These are phyloP conservation scores for Nemopilema nomurai DNA, from an alignment of 30 jellyfish, hydroid and myxozoan genomes.

Conservation along the genomic window DNA sequence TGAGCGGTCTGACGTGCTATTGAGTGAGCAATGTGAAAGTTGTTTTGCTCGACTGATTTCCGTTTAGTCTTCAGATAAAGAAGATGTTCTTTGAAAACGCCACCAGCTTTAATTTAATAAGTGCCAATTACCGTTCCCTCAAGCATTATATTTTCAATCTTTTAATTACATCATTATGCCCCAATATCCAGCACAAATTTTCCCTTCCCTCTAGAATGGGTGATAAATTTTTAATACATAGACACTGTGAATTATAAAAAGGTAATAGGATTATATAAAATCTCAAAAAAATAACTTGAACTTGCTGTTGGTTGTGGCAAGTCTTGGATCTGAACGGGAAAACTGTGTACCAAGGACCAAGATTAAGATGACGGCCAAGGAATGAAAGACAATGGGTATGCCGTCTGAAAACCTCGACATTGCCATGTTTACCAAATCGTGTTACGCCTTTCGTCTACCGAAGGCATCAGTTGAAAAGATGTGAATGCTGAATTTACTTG, in stretches of 20 bases:
- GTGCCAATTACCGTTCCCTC: neutral
- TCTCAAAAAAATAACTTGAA: neutral
- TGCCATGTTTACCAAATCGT: too few relatives aligned
- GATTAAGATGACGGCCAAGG: too few relatives aligned
- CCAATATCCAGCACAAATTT: neutral
- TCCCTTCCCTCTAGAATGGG: neutral
- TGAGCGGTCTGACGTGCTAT: too few relatives aligned
- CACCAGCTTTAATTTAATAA: neutral
- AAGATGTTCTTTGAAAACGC: neutral
- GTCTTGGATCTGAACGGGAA: neutral
- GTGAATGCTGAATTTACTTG: too few relatives aligned
- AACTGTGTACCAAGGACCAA: neutral
- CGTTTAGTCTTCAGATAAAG: neutral
- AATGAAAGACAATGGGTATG: too few relatives aligned
- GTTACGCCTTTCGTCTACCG: too few relatives aligned
- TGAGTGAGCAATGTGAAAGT: too few relatives aligned
- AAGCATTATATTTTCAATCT: too few relatives aligned
- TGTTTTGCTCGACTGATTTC: neutral
- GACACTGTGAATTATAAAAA: neutral
- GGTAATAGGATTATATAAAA: neutral
- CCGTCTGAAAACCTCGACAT: too few relatives aligned
- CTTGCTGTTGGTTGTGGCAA: neutral
- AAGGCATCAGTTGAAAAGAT: too few relatives aligned
- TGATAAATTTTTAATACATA: neutral
- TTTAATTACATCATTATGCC: neutral